Percentiles rank a stretch among this genome's conserved stretches.
phyloP scores from a whole-genome alignment of 2,797 vertebrate genomes.

The Enteromius anoplus region DNA sequence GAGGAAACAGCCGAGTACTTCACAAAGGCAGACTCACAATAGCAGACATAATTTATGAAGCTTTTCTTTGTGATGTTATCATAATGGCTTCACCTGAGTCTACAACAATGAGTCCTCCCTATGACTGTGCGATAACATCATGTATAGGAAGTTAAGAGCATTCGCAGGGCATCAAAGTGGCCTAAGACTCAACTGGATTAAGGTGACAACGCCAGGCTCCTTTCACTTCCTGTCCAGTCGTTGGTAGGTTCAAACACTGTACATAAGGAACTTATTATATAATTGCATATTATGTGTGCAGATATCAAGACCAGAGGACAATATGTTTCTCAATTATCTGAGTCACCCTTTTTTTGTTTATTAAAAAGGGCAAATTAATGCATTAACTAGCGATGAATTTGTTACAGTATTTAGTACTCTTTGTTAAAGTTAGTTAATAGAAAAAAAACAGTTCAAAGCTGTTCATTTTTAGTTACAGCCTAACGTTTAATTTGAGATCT shows the following conservation, averaged over 20 bases:
- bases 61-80: conserved; percentile 36
- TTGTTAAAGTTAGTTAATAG: background rate
- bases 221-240: conserved; percentile 3
- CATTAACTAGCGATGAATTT: background rate
- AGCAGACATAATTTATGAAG: conserved; percentile 43
- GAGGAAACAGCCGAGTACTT: conserved; percentile 25
- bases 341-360: background rate
- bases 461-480: background rate
- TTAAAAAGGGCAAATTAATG: background rate
- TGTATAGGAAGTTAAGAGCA: conserved; percentile 33
- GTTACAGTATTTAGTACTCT: background rate
- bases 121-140: conserved; percentile 30
- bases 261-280: conserved; percentile 54
- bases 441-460: background rate
- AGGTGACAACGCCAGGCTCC: conserved; percentile 27
- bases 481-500: background rate
- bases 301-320: background rate
- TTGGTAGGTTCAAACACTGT: background rate
- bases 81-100: conserved; percentile 25
- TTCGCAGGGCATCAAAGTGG: conserved; percentile 16
- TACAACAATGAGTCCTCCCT: conserved; percentile 32
- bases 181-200: conserved; percentile 4
- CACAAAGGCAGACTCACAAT: conserved; percentile 41
- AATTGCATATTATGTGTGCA: too few relatives aligned
- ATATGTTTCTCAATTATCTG: background rate